Evolutionary conservation across 92 coral and sea anemone genomes (phyloP).

Genomic region (Hydrozoanthus gracilis): DNA sequence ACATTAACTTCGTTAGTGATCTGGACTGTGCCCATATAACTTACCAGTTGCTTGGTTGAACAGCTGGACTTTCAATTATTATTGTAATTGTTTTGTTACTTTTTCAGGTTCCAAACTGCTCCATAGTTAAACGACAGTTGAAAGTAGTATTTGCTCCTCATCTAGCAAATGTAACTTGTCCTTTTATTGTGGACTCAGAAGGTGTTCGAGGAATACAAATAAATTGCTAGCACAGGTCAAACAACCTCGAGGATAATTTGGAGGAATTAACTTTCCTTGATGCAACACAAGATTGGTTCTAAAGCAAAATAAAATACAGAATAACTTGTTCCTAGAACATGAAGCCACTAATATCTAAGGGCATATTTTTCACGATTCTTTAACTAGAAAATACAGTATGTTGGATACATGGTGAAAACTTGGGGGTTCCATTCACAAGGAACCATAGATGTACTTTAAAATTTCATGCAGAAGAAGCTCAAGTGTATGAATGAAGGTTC

Average conservation of each 20-base stretch:
- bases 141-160: conserved; percentile 90
- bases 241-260: not conserved
- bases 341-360: too few species aligned
- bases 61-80: not conserved
- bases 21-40: not conserved
- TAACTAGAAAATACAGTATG: too few species aligned
- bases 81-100: not conserved
- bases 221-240: not conserved
- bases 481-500: too few species aligned
- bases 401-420: too few species aligned
- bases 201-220: conserved; percentile 67
- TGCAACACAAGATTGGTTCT: not conserved
- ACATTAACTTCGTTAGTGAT: too few species aligned
- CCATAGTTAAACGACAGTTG: conserved; percentile 67
- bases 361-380: too few species aligned
- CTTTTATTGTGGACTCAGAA: conserved; percentile 71
- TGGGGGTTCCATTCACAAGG: too few species aligned
- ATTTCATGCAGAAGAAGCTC: too few species aligned
- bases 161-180: conserved; percentile 68
- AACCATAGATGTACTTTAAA: too few species aligned
- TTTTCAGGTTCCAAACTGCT: conserved; percentile 57
- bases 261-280: not conserved
- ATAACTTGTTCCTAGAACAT: too few species aligned
- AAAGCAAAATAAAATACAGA: too few species aligned
- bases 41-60: not conserved